Conservation (phyloP, 37 sponge, comb jelly and placozoan species). For the Ephydatia muelleri region DNA sequence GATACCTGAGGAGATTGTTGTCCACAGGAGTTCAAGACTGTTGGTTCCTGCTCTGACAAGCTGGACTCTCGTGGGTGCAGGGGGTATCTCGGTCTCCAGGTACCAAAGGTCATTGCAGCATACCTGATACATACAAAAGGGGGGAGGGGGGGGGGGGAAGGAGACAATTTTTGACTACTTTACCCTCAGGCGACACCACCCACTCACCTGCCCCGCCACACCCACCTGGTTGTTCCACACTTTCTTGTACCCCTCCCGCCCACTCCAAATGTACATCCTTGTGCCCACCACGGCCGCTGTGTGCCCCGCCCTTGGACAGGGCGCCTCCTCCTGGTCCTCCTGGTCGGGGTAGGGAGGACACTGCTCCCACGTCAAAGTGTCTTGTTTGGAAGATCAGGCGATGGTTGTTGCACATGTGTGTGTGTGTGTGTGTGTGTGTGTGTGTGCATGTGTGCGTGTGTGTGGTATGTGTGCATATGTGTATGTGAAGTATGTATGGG, state of each 20-base stretch:
- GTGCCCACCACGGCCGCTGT: slow-evolving; percentile 90
- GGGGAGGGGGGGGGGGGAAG: neutral
- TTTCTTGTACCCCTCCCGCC: slow-evolving; percentile 92
- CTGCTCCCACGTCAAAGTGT: slow-evolving; percentile 85
- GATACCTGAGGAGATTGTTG: slow-evolving; percentile 84
- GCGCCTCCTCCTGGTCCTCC: slow-evolving; percentile 66
- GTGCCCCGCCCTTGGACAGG: slow-evolving; percentile 92
- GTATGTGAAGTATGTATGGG: too few relatives aligned
- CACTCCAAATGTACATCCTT: slow-evolving; percentile 95
- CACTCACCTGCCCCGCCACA: neutral
- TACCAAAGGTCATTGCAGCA: slow-evolving; percentile 98
- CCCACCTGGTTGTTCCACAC: slow-evolving; percentile 95
- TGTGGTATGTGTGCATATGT: neutral
- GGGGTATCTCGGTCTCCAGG: slow-evolving; percentile 95
- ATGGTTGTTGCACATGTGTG: neutral
- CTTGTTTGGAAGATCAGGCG: slow-evolving; percentile 13
- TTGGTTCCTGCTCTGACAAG: slow-evolving; percentile 94
- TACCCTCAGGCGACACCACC: neutral
- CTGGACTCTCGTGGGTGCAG: slow-evolving; percentile 90
- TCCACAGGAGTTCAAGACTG: slow-evolving; percentile 96
- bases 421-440: neutral
- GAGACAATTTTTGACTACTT: neutral
- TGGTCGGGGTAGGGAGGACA: slow-evolving; percentile 50
- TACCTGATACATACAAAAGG: slow-evolving; percentile 51
- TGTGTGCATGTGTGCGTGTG: slow-evolving; percentile 14